These are phyloP conservation scores for Drosophila meridionalis DNA, from an alignment of 2,888 invertebrate genomes.

Conservation along the genomic window DNA sequence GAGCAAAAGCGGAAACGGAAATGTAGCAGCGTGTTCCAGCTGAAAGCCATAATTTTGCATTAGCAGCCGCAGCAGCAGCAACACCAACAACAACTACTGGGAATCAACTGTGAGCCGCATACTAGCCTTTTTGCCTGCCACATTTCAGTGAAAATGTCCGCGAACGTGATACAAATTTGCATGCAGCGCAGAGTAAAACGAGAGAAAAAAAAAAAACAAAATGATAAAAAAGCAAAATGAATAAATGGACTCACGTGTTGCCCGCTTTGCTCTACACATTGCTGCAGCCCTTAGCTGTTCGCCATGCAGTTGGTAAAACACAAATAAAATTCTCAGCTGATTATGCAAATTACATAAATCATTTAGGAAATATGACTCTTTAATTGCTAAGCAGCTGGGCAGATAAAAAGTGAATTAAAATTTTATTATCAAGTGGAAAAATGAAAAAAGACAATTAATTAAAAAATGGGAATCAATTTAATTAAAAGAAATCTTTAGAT, in stretches of 20 bases:
- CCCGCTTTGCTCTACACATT: slow-evolving; percentile 24
- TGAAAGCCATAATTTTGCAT: slow-evolving; percentile 74
- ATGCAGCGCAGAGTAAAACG: slow-evolving; percentile 30
- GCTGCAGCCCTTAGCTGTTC: slow-evolving; percentile 1
- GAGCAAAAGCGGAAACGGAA: slow-evolving; percentile 73
- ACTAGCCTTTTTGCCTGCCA: slow-evolving; percentile 57
- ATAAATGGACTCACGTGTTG: slow-evolving; percentile 54
- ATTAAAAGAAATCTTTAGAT: too few relatives aligned
- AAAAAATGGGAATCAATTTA: too few relatives aligned
- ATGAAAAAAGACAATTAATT: too few relatives aligned
- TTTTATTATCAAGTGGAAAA: too few relatives aligned
- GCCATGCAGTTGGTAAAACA: not conserved
- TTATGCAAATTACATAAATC: not conserved
- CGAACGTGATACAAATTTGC: slow-evolving; percentile 74
- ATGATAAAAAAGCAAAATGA: slow-evolving; percentile 15
- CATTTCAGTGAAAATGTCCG: slow-evolving; percentile 59
- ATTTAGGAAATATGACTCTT: not conserved
- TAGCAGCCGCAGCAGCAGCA: slow-evolving; percentile 50
- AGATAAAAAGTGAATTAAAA: not conserved
- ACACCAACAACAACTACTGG: slow-evolving; percentile 24
- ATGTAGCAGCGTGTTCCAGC: slow-evolving; percentile 73
- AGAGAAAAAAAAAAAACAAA: not conserved
- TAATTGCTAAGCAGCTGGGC: not conserved
- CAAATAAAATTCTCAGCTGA: not conserved
- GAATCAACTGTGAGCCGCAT: slow-evolving; percentile 27